These are phyloP conservation scores for Pollenia angustigena DNA, from an alignment of 2,888 invertebrate genomes.

Conservation along the genomic window DNA sequence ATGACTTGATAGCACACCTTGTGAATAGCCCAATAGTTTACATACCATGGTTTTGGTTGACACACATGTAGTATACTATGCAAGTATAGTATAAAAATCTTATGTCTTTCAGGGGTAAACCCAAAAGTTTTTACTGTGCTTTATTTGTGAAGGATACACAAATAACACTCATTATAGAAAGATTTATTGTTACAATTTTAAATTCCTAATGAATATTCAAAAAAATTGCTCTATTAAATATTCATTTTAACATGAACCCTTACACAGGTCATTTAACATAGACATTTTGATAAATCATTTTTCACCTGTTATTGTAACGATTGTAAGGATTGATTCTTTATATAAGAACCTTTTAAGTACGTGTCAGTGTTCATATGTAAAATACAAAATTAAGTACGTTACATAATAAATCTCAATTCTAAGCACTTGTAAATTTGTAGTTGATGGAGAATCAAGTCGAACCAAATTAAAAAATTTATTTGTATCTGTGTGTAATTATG, in stretches of 20 bases:
- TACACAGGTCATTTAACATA: not conserved
- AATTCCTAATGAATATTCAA: not conserved
- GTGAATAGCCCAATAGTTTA: too few species aligned
- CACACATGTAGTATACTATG: too few species aligned
- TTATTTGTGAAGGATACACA: too few species aligned
- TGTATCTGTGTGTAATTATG: too few species aligned
- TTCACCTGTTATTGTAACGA: not conserved
- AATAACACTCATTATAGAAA: not conserved
- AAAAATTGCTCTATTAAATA: not conserved
- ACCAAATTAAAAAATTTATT: not conserved
- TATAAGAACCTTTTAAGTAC: not conserved
- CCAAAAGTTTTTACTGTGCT: too few species aligned
- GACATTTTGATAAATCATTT: not conserved
- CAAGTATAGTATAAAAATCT: too few species aligned
- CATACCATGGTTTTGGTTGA: too few species aligned
- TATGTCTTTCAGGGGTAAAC: too few species aligned
- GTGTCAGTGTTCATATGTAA: not conserved
- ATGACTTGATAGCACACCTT: too few species aligned
- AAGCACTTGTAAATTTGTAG: slow-evolving; percentile 15
- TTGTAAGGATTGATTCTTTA: not conserved
- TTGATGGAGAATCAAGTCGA: slow-evolving; percentile 3
- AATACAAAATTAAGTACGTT: slow-evolving; percentile 1
- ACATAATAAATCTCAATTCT: slow-evolving; percentile 15
- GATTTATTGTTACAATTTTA: not conserved
- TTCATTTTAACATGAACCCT: not conserved